Evolutionary conservation across 2,113 vertebrate genomes (phyloP), one percentile per base, ranked within the genome.

Genomic region (Machaerirhynchus nigripectus): DNA sequence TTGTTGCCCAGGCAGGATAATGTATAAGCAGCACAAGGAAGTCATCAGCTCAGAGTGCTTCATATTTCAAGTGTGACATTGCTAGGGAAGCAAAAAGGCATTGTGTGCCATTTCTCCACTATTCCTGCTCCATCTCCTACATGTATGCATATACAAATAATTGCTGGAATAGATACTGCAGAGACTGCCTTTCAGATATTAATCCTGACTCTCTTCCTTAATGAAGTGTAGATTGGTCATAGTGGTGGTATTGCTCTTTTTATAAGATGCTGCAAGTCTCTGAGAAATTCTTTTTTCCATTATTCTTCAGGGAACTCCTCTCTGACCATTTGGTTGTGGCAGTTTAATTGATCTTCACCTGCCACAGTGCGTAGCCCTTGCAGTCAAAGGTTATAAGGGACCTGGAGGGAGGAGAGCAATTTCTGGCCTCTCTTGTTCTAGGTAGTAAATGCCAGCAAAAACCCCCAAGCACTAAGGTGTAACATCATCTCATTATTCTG

Each of bases 21-120:
- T 96, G 96, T 94, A 97, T 97, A 68, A 84, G 92, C 83, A 97
- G 97, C 97, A 98, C 97, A 96, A 98, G 95, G 95, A 97, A 96
- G 77, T 94, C 95, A 95, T 75, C 71, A 78, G 93, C 88, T 96
- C 84, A 91, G 56, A 85, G 70, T 37, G 19, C 90, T 98, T 98
- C 98, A 96, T 99, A 98, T 98, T 97, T 99, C 98, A 99, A 97
- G 96, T 92, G 89, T 97, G 98, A 98, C 98, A 98, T 64, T 31
- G 79, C 56, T 31, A 69, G 75, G 85, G 87, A 97, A 85, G 90
- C 89, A 87, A 30, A 27, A 89, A 97, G 83, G 92, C 56, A 71
- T 63, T 65, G 90, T 77, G 64, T 75, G n/a, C 67, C 88, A 89
- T 84, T 95, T 84, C 74, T 70, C 57, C 65, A 42, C 46, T 47